phyloP scores from a whole-genome alignment of 2,113 vertebrate genomes.

The Xiphias gladius region DNA sequence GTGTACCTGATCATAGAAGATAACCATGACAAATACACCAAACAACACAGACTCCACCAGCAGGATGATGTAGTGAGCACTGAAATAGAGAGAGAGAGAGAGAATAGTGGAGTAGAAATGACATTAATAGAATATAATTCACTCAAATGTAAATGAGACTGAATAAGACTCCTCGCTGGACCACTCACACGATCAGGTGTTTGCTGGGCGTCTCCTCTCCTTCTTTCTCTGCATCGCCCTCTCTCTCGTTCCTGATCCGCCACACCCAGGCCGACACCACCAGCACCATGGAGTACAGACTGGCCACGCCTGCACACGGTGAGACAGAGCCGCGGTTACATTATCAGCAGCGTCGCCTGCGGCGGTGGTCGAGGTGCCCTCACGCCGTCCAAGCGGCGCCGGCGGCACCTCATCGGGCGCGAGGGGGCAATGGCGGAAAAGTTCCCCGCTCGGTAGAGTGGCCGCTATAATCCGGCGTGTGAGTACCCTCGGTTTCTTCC shows the following conservation, averaged over 20 bases:
- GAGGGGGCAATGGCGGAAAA: no score
- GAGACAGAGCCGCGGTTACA: background rate
- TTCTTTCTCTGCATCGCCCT: conserved; percentile 70
- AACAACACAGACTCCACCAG: conserved; percentile 89
- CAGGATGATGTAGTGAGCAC: conserved; percentile 87
- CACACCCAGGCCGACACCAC: conserved; percentile 87
- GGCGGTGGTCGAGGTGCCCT: no score
- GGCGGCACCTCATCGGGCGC: no score
- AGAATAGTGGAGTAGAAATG: background rate
- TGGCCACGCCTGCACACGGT: conserved; percentile 81
- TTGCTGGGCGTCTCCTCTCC: conserved; percentile 76
- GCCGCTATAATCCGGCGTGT: no score
- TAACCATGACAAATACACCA: conserved; percentile 86
- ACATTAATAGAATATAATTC: background rate
- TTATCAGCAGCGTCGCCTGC: background rate
- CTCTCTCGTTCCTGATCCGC: conserved; percentile 76
- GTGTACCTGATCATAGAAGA: conserved; percentile 89
- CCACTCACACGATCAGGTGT: conserved; percentile 82
- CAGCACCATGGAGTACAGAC: conserved; percentile 86
- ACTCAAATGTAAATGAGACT: no score
- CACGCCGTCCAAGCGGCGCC: no score
- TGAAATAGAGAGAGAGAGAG: conserved; percentile 39
- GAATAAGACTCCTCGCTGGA: background rate
- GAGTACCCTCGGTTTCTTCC: no score
- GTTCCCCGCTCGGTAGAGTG: no score